phyloP scores from a whole-genome alignment of 2,888 invertebrate genomes.

The Acronicta alni region DNA sequence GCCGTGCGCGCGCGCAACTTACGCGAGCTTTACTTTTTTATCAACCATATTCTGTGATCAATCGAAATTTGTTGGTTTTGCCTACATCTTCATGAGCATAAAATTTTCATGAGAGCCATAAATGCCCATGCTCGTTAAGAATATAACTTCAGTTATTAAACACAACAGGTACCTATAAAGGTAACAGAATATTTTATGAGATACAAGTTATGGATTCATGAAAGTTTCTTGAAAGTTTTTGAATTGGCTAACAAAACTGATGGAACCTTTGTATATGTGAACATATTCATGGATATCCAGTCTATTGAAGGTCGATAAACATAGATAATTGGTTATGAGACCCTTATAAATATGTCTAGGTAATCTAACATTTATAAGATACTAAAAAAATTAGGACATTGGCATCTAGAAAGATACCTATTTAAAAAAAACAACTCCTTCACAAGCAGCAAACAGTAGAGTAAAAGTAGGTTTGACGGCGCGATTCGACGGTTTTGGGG shows the following conservation, averaged over 20 bases:
- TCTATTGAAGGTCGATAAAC: no score
- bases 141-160: slow-evolving; percentile 32
- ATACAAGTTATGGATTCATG: slow-evolving; percentile 1
- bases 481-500: no score
- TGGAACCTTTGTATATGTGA: not conserved
- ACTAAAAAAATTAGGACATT: no score
- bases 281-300: no score
- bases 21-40: slow-evolving; percentile 57
- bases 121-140: slow-evolving; percentile 28
- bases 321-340: no score
- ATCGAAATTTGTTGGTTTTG: slow-evolving; percentile 55
- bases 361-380: no score
- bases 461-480: no score
- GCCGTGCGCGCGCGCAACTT: slow-evolving; percentile 66
- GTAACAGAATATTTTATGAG: slow-evolving; percentile 17
- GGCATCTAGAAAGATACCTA: no score
- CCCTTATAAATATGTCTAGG: no score
- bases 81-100: slow-evolving; percentile 45
- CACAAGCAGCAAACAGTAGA: no score
- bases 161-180: slow-evolving; percentile 9
- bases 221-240: not conserved
- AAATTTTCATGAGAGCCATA: slow-evolving; percentile 44
- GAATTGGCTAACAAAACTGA: not conserved
- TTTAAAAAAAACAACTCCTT: no score
- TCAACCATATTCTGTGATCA: slow-evolving; percentile 55